Evolutionary conservation across 2,113 vertebrate genomes (phyloP), one percentile per base, ranked within the genome.

Genomic region (Proteles cristata): DNA sequence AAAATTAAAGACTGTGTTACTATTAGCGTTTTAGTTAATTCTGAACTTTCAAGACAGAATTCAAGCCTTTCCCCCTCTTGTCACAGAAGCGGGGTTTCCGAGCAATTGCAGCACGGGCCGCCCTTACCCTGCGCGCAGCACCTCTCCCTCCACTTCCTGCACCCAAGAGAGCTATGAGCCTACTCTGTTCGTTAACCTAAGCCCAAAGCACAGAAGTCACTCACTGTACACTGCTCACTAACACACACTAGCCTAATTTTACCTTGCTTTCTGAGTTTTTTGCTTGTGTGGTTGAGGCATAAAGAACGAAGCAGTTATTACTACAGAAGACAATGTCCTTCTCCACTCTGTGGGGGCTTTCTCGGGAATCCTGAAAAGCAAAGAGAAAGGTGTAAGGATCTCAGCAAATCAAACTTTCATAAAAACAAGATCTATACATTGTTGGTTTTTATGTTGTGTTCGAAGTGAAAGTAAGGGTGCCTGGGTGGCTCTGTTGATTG

Each of bases 281-380:
- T 58, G 98, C 98, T 97, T 99, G 99, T 85, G 98, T 93, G 73
- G 99, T 97, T 95, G 99, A 98, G 71, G 98, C 98, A 98, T 99
- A 99, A 90, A 99, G 99, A 89, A 99, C 90, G 48, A 99, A 99
- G 98, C 99, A 99, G 98, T 99, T 99, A 93, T 99, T 99, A 98
- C 99, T 99, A 98, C 99, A 99, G 98, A 99, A 99, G 63, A 99
- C 98, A 74, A 99, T 93, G 96, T 99, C 99, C 90, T 99, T 99
- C 91, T 99, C 99, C 81, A 98, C 97, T 98, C 99, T 99, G 50
- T 98, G 98, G 96, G 98, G 95, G 69, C 97, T 96, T 43, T 99
- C 99, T 95, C 98, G 98, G 63, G 98, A 98, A 97, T 98, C 98
- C 98, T 99, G 98, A 84, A 96, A 98, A 98, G 89, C 95, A 98